Conservation (phyloP, 2,888 invertebrate genomes). For the Seladonia tumulorum region DNA sequence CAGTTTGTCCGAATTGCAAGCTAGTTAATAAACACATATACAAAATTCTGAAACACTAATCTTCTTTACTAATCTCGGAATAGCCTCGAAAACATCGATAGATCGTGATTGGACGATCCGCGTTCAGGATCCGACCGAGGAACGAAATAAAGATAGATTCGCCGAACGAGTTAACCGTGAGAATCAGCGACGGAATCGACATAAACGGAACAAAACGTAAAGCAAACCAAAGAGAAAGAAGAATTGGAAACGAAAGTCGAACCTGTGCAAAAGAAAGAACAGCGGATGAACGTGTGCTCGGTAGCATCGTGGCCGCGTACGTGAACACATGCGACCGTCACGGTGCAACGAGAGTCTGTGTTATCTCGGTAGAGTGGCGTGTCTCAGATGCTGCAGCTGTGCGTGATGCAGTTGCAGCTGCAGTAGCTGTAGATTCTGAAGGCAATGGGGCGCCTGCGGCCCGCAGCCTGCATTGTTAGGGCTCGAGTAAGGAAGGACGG, state of each 20-base stretch:
- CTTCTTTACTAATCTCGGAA: neutral
- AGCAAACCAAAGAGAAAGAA: slow-evolving; percentile 1
- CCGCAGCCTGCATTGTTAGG: slow-evolving; percentile 43
- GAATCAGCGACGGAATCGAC: neutral
- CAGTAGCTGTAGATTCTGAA: slow-evolving; percentile 74
- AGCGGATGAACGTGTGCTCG: slow-evolving; percentile 55
- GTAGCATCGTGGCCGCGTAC: slow-evolving; percentile 35
- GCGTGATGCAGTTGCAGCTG: slow-evolving; percentile 75
- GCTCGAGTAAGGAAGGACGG: slow-evolving; percentile 63
- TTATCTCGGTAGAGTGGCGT: slow-evolving; percentile 81
- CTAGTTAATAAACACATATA: neutral
- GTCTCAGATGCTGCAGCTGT: slow-evolving; percentile 78
- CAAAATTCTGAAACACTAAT: neutral
- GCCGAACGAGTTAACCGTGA: neutral
- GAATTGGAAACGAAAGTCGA: slow-evolving; percentile 73
- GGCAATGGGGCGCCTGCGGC: slow-evolving; percentile 70
- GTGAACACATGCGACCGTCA: slow-evolving; percentile 59
- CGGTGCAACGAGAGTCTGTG: slow-evolving; percentile 64
- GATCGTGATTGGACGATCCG: neutral
- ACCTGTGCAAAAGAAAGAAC: slow-evolving; percentile 76
- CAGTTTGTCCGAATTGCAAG: neutral
- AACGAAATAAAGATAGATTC: neutral
- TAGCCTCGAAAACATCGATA: neutral
- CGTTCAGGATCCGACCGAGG: neutral
- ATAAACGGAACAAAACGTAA: slow-evolving; percentile 4